Conservation (phyloP, 2,113 vertebrate genomes). For the Proteles cristata region DNA sequence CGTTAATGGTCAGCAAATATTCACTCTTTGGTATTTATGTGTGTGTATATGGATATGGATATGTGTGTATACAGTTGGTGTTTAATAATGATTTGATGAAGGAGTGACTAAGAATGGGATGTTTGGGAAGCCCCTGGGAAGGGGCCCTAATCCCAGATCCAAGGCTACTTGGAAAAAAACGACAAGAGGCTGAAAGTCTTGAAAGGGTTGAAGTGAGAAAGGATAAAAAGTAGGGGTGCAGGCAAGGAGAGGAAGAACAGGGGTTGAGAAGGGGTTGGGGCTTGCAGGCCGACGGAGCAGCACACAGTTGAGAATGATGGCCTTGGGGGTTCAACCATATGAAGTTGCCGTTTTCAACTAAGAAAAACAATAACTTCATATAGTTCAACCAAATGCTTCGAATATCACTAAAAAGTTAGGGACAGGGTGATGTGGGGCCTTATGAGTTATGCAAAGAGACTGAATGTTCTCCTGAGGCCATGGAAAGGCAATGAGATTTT, state of each 20-base stretch:
- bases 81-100: background rate
- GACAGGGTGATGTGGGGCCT: background rate
- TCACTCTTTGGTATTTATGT: background rate
- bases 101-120: background rate
- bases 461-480: background rate
- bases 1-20: background rate
- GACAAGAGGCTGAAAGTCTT: background rate
- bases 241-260: too few relatives aligned
- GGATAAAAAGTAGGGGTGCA: too few relatives aligned
- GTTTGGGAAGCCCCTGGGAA: background rate
- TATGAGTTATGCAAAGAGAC: background rate
- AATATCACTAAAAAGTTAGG: background rate
- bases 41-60: background rate
- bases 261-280: rapidly evolving
- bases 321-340: background rate
- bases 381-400: background rate
- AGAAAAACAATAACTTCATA: background rate
- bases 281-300: background rate
- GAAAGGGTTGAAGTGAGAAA: background rate
- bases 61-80: background rate
- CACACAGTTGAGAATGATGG: background rate
- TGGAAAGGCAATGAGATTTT: background rate
- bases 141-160: background rate
- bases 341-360: background rate
- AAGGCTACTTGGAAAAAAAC: background rate